These are phyloP conservation scores for Ormyrus rosae DNA, from an alignment of 2,888 invertebrate genomes.

Conservation along the genomic window DNA sequence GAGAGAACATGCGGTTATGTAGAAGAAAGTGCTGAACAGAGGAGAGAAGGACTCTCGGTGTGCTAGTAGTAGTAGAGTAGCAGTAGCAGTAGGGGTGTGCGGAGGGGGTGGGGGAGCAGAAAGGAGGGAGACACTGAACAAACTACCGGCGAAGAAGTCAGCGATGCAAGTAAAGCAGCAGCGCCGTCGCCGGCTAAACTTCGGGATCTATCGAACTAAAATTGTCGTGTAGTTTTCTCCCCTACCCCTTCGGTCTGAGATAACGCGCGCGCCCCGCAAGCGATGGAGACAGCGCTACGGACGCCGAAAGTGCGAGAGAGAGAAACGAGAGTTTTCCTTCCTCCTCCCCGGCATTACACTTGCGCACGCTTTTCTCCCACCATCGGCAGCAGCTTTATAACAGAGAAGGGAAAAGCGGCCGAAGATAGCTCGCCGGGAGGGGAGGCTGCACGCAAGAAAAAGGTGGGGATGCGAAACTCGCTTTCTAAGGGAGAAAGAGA, in stretches of 20 bases:
- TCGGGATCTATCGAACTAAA: slow-evolving; percentile 75
- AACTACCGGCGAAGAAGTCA: slow-evolving; percentile 75
- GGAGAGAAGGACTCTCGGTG: slow-evolving; percentile 58
- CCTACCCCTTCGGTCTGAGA: slow-evolving; percentile 56
- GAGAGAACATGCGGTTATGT: slow-evolving; percentile 66
- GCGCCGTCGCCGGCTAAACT: slow-evolving; percentile 74
- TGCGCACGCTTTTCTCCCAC: slow-evolving; percentile 53
- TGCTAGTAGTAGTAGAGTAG: slow-evolving; percentile 12
- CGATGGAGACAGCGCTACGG: slow-evolving; percentile 12
- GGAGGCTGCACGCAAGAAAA: slow-evolving; percentile 38
- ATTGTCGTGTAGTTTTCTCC: slow-evolving; percentile 74
- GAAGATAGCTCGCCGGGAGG: slow-evolving; percentile 64
- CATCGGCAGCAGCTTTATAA: slow-evolving; percentile 51
- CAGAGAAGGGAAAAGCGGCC: slow-evolving; percentile 62
- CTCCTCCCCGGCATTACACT: slow-evolving; percentile 20
- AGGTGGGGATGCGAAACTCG: slow-evolving; percentile 55
- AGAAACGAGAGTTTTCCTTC: slow-evolving; percentile 57
- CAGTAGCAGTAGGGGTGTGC: slow-evolving; percentile 16
- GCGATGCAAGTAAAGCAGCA: slow-evolving; percentile 71
- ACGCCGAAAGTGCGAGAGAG: slow-evolving; percentile 8
- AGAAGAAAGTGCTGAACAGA: slow-evolving; percentile 69
- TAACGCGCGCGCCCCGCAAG: slow-evolving; percentile 42
- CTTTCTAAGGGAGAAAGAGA: slow-evolving; percentile 43
- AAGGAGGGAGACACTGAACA: slow-evolving; percentile 68
- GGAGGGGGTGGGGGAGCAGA: slow-evolving; percentile 58